phyloP scores from a whole-genome alignment of 2,797 vertebrate genomes.

The Eulemur mongoz region DNA sequence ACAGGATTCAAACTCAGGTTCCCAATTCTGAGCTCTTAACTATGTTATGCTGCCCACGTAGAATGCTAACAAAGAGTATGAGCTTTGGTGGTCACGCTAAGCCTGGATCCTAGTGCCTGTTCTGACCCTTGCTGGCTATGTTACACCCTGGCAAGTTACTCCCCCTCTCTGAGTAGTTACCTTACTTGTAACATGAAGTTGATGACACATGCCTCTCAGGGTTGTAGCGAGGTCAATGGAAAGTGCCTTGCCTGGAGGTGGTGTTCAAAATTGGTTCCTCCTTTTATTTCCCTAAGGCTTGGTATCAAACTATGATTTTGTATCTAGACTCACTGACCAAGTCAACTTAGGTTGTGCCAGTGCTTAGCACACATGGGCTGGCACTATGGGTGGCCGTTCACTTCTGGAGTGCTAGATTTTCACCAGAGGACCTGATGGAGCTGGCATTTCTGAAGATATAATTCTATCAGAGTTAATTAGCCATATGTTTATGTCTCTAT shows the following conservation, averaged over 20 bases:
- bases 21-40: slow-evolving; percentile 8
- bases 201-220: background rate
- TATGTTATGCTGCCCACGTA: background rate
- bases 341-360: background rate
- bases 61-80: background rate
- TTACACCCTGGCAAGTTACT: background rate
- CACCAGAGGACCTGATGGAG: background rate
- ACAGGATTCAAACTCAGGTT: background rate
- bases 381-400: background rate
- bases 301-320: background rate
- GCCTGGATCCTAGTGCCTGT: background rate
- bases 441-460: background rate
- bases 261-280: background rate
- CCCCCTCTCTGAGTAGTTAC: background rate
- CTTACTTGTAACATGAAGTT: background rate
- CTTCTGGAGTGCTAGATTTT: background rate
- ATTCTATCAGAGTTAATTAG: background rate
- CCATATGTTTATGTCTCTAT: background rate
- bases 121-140: background rate
- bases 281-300: background rate
- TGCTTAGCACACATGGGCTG: background rate
- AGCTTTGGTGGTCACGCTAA: background rate
- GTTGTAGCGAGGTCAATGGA: background rate
- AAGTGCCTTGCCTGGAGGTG: background rate
- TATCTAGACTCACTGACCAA: background rate